Base-by-base conservation (phyloP, 2,888 invertebrate species). In the Matsumyia berberina region DNA sequence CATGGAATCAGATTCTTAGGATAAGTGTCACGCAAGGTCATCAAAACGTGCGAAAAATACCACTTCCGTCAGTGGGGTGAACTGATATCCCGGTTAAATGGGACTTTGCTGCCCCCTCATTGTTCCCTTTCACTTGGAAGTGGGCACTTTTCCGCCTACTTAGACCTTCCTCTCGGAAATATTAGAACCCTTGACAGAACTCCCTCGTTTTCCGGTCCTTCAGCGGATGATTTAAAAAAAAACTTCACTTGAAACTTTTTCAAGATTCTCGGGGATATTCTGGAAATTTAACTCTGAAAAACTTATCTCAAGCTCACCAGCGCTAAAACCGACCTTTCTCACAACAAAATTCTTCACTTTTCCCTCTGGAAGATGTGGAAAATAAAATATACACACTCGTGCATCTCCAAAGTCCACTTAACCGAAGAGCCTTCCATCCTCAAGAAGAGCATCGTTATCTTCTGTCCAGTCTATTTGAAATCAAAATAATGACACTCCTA, bases 401-500 rank as follows among this genome's bases (percentile, higher is more conserved):
- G 8, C 35, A 24, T 37, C 46, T 64, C 15, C n/a, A 67, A 49
- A 29, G 67, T 24, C 76, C 58, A 67, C 76, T 67, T 67, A 58
- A 37, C 12, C 33, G 15, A 58, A 49, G n/a, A 24, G 67, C 46
- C 49, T n/a, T 44, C 55, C 44, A 49, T 35, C 51, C 42, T 12
- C 24, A 37, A 39, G 33, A 19, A 39, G 9, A 44, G 12, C 83
- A 74, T 83, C 73, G 62, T 79, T 79, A 79, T 62, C 55, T 42
- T 33, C 58, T 66, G 72, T 73, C 79, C 55, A 73, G 58, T 64
- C 72, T 79, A 62, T 83, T 73, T 73, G 73, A 79, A 69, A 64
- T 74, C 69, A 79, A 78, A 72, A 74, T 79, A 83, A 83, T 83
- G 73, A 64, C 73, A 83, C 42, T 49, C 78, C 73, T 79, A 79